Conservation (phyloP, 1,140 invertebrate genomes). For the Eurosta solidaginis region DNA sequence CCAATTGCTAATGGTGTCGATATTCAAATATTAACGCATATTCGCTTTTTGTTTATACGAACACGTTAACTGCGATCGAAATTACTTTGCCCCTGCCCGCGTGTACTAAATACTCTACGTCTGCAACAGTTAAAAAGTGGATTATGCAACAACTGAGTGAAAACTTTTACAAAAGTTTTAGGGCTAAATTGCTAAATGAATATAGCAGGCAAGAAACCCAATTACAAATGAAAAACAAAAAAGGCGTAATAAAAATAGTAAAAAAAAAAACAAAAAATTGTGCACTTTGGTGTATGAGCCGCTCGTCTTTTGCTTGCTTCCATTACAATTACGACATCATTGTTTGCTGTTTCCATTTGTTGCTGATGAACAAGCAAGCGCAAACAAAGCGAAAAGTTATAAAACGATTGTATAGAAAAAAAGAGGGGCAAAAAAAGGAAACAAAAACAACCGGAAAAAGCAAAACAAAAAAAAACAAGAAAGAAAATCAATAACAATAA, state of each 20-base stretch:
- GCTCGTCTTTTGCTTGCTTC: not conserved
- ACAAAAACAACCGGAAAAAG: not conserved
- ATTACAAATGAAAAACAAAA: not conserved
- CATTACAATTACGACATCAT: slow-evolving; percentile 3
- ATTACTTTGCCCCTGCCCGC: too few species aligned
- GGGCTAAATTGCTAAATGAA: not conserved
- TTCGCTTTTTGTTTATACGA: too few species aligned
- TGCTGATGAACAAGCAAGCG: not conserved
- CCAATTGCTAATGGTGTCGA: too few species aligned
- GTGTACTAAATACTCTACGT: too few species aligned
- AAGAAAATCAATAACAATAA: not conserved
- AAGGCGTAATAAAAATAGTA: too few species aligned
- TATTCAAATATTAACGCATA: too few species aligned
- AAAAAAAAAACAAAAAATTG: not conserved
- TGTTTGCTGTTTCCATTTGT: slow-evolving; percentile 4
- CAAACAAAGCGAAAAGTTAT: not conserved
- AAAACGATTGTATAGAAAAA: not conserved
- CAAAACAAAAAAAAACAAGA: not conserved
- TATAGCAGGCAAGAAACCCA: not conserved
- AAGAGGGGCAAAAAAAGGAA: not conserved
- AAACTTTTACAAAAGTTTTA: too few species aligned
- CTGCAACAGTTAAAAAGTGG: too few species aligned
- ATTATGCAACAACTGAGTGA: too few species aligned
- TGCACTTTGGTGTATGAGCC: not conserved
- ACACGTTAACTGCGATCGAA: too few species aligned